Base-by-base conservation (phyloP, 1,140 invertebrate genomes). In the Branchinecta lindahli region DNA sequence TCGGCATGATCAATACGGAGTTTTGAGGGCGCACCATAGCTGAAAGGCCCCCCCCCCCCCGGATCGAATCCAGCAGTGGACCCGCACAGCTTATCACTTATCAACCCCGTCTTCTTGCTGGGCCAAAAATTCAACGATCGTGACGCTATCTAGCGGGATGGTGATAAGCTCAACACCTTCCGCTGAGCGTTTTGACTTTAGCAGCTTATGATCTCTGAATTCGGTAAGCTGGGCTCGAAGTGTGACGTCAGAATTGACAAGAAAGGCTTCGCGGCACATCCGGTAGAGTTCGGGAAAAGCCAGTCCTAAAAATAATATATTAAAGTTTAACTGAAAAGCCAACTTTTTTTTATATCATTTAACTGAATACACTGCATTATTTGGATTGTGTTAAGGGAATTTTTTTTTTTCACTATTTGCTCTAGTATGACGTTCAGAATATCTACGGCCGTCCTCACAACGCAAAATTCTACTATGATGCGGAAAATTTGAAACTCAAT, bases 161-260 rank as follows among this genome's bases (percentile, higher is more conserved):
- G 83, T 75, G 9, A 95, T 79, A 75, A 88, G 85, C 77, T 96
- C 92, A 66, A 84, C 84, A 46, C 91, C 90, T 78, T 93, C 91
- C 15, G 81, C 78, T 69, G 84, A 88, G 74, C 89, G 85, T 76
- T 88, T 90, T 18, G 84, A 85, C 78, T 87, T 88, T 0, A 96
- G 84, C 68, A 97, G 81, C 77, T 94, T 92, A 78, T 97, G 94
- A 80, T 97, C 93, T 66, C 89, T 81, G 78, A 96, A 97, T 82
- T 97, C 94, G 0, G 88, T 93, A 3, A 97, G 80, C 75, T 96
- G 93, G 6, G 91, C 86, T 72, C 91, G 82, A 45, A 97, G 77
- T 0, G 90, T 91, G 10, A 89, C 80, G 80, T 96, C 92, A 5
- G 90, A 91, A 76, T 89, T 95, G 0, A 94, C 92, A 3, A 95